Percentiles rank a stretch among this genome's conserved stretches.
These are phyloP conservation scores for Ethmia dodecea DNA, from an alignment of 2,888 invertebrate species.

Conservation along the genomic window DNA sequence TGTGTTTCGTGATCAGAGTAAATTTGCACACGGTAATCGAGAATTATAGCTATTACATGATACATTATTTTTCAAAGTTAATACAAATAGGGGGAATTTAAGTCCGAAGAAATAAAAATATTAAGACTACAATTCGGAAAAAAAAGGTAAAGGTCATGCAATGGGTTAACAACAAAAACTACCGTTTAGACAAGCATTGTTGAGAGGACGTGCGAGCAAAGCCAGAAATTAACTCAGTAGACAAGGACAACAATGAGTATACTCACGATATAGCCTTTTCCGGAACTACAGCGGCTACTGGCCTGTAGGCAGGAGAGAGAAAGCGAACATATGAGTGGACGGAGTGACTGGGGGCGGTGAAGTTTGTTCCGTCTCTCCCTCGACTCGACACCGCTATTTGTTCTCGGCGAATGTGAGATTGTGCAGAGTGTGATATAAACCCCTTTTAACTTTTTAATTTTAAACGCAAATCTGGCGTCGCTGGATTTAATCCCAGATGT, in stretches of 20 bases:
- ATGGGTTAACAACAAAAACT: constrained; percentile 14
- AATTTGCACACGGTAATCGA: constrained; percentile 67
- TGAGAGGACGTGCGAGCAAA: constrained; percentile 33
- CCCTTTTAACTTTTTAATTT: constrained; percentile 21
- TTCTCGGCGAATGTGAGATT: constrained; percentile 23
- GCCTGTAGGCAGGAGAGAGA: constrained; percentile 83
- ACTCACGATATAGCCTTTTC: constrained; percentile 97
- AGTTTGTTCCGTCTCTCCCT: constrained; percentile 56
- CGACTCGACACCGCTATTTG: constrained; percentile 26
- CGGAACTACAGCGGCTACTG: constrained; percentile 94
- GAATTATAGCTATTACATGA: constrained; percentile 57
- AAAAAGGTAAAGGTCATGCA: constrained; percentile 9
- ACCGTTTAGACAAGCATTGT: constrained; percentile 25
- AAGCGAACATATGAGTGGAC: constrained; percentile 76
- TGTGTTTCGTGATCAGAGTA: constrained; percentile 70
- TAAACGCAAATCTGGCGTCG: constrained; percentile 17
- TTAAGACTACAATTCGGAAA: constrained; percentile 2
- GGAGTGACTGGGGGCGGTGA: constrained; percentile 60
- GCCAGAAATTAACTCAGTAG: constrained; percentile 38
- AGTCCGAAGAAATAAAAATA: neutral
- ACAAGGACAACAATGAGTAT: constrained; percentile 68
- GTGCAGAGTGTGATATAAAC: constrained; percentile 17
- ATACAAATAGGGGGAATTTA: constrained; percentile 2
- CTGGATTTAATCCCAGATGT: constrained; percentile 15
- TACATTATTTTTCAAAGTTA: constrained; percentile 22